A percentile compares a stretch with the other conserved stretches of the same genome.
Evolutionary conservation across 2,797 vertebrate species (phyloP).

Genomic region (Sebastes melanostomus): DNA sequence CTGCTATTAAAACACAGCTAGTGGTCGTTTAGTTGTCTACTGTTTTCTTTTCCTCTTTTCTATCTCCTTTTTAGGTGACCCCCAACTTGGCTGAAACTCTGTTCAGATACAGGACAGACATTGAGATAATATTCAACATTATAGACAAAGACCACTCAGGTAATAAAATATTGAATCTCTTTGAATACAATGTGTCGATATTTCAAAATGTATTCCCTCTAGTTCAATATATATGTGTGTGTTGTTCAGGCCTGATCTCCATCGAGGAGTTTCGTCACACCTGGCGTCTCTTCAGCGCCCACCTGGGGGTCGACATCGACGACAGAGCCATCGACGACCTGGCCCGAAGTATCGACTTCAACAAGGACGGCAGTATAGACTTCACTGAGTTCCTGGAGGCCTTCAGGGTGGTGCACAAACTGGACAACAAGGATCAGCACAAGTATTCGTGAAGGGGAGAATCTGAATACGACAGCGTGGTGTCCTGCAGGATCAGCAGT

Average conservation of each 20-base stretch:
- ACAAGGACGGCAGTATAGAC: constrained; percentile 97
- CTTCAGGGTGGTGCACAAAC: constrained; percentile 92
- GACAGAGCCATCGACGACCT: constrained; percentile 88
- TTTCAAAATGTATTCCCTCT: background rate
- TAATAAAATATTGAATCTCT: constrained; percentile 47
- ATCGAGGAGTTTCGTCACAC: constrained; percentile 92
- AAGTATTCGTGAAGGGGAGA: constrained; percentile 6
- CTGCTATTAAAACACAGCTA: background rate
- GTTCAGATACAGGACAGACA: constrained; percentile 92
- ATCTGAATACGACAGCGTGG: background rate
- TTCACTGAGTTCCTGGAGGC: constrained; percentile 97
- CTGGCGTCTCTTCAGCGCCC: constrained; percentile 92
- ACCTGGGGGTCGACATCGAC: constrained; percentile 83
- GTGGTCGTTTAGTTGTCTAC: background rate
- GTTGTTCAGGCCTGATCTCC: constrained; percentile 89
- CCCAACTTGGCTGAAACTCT: constrained; percentile 89
- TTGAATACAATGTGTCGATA: background rate
- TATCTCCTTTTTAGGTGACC: constrained; percentile 84
- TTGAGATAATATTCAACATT: constrained; percentile 95
- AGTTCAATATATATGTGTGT: background rate
- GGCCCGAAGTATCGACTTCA: constrained; percentile 91
- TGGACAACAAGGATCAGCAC: constrained; percentile 83
- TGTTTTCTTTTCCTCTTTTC: background rate
- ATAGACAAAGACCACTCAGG: constrained; percentile 97
- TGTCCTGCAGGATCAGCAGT: background rate